Evolutionary conservation across 2,888 invertebrate genomes (phyloP).

Genomic region (Fragum fragum): DNA sequence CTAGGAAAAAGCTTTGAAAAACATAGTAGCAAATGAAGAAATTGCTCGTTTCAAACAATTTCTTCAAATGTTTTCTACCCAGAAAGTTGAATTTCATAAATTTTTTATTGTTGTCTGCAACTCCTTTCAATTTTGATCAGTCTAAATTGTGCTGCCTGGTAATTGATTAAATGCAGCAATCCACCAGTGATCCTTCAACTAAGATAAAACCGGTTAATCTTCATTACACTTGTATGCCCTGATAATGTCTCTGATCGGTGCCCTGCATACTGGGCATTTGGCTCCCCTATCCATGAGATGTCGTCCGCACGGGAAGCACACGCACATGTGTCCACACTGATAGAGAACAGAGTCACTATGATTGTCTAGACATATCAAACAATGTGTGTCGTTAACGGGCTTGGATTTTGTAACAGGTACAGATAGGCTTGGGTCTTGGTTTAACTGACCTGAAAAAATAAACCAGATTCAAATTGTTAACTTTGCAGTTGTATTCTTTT

Average conservation of each 20-base stretch:
- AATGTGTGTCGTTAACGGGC: constrained; percentile 83
- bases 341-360: constrained; percentile 85
- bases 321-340: constrained; percentile 86
- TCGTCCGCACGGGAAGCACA: constrained; percentile 85
- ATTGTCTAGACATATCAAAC: constrained; percentile 85
- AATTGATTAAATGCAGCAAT: too few relatives aligned
- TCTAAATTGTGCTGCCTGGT: too few relatives aligned
- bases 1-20: too few relatives aligned
- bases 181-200: too few relatives aligned
- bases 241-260: constrained; percentile 85
- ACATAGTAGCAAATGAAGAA: too few relatives aligned
- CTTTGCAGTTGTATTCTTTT: too few relatives aligned
- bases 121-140: too few relatives aligned
- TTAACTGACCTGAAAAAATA: constrained; percentile 4
- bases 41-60: too few relatives aligned
- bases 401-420: constrained; percentile 38
- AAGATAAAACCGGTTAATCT: constrained; percentile 53
- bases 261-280: constrained; percentile 86
- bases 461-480: too few relatives aligned
- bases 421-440: background rate
- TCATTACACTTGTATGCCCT: constrained; percentile 81
- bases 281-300: constrained; percentile 78
- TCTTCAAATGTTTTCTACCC: too few relatives aligned
- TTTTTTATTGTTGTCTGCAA: too few relatives aligned
- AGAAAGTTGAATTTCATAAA: too few relatives aligned